Evolutionary conservation across 2,888 invertebrate genomes (phyloP).

Genomic region (Unio pictorum): DNA sequence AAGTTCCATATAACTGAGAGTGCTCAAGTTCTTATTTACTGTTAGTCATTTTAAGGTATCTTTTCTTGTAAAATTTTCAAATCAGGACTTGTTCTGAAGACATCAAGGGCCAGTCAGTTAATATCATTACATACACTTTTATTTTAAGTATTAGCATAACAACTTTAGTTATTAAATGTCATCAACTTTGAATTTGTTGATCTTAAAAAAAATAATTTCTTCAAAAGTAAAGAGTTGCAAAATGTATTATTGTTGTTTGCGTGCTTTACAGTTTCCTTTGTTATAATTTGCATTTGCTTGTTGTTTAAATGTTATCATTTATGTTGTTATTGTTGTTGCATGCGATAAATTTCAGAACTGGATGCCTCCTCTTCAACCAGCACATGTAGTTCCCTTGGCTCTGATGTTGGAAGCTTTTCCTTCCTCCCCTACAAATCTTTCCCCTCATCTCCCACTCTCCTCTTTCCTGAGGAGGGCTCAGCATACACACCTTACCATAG

Average conservation of each 20-base stretch:
- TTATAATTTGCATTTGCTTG: conserved; percentile 6
- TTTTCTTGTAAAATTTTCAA: too few species aligned
- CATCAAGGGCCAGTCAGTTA: too few species aligned
- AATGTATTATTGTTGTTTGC: conserved; percentile 1
- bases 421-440: conserved; percentile 30
- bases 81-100: too few species aligned
- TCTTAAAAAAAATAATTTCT: background rate
- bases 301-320: conserved; percentile 16
- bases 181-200: too few species aligned
- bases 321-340: conserved; percentile 25
- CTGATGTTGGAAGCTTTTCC: conserved; percentile 11
- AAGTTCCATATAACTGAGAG: too few species aligned
- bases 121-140: too few species aligned
- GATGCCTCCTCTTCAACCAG: conserved; percentile 34
- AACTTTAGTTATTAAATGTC: too few species aligned
- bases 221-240: background rate
- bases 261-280: background rate
- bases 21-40: too few species aligned
- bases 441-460: conserved; percentile 52
- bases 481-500: conserved; percentile 8
- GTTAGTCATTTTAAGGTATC: too few species aligned
- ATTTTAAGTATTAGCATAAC: too few species aligned
- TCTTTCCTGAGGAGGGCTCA: too few species aligned
- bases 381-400: conserved; percentile 28
- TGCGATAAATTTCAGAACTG: conserved; percentile 41